These are phyloP conservation scores for Caerostris extrusa DNA, from an alignment of 1,140 invertebrate species.

Conservation along the genomic window DNA sequence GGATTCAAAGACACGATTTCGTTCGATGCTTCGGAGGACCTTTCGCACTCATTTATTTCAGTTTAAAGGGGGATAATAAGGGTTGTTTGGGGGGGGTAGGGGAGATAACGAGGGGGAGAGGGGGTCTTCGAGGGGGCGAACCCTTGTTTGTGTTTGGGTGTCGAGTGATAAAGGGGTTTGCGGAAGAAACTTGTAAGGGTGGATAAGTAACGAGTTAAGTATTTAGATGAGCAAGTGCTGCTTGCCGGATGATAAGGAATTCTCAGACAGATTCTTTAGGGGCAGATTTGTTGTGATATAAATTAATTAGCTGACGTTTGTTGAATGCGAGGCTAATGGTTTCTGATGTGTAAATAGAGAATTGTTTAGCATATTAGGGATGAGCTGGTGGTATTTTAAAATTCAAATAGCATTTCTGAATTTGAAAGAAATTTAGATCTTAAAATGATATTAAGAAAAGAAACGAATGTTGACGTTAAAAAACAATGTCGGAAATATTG, in stretches of 20 bases:
- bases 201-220: slow-evolving; percentile 1
- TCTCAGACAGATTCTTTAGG: neutral
- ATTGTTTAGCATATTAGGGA: neutral
- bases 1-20: neutral
- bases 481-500: too few species aligned
- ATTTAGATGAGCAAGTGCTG: slow-evolving; percentile 12
- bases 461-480: too few species aligned
- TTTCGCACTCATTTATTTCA: slow-evolving; percentile 9
- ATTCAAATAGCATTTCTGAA: too few species aligned
- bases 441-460: too few species aligned
- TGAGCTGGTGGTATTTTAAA: too few species aligned
- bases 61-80: slow-evolving; percentile 24
- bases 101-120: neutral
- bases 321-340: neutral
- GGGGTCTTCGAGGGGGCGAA: neutral
- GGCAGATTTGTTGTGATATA: neutral
- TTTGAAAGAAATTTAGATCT: too few species aligned
- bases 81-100: neutral
- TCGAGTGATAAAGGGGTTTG: slow-evolving; percentile 10
- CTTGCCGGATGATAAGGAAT: neutral
- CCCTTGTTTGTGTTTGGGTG: neutral
- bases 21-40: neutral
- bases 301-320: neutral
- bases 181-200: neutral
- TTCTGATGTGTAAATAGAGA: neutral